phyloP scores from a whole-genome alignment of 2,797 vertebrate genomes.

The Anguilla megastoma region DNA sequence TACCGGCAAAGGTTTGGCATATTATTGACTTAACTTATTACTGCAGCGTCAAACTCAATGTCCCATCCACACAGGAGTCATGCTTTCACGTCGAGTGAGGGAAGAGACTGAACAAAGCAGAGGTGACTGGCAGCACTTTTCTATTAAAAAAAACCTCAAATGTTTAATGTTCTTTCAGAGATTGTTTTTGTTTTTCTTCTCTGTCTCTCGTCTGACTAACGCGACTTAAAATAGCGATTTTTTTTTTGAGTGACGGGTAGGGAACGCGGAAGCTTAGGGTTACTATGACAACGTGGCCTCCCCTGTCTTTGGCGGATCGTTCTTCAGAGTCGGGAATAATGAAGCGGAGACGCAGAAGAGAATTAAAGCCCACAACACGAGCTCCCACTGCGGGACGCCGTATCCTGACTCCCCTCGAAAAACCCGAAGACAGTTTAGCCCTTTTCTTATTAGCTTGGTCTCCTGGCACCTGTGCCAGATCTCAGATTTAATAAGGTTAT shows the following conservation, averaged over 20 bases:
- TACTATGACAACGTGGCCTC: constrained; percentile 38
- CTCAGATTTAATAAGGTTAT: constrained; percentile 44
- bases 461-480: constrained; percentile 41
- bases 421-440: constrained; percentile 33
- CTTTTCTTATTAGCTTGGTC: constrained; percentile 42
- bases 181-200: constrained; percentile 16
- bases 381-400: constrained; percentile 16
- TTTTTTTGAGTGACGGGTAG: constrained; percentile 29
- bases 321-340: constrained; percentile 35
- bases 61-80: background rate
- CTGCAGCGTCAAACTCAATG: background rate
- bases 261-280: constrained; percentile 29
- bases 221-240: constrained; percentile 30
- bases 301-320: constrained; percentile 23
- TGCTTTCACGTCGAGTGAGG: background rate
- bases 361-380: constrained; percentile 22
- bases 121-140: constrained; percentile 14
- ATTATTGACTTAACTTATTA: constrained; percentile 14
- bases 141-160: background rate
- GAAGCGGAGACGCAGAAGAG: constrained; percentile 31
- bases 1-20: background rate
- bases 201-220: constrained; percentile 17
- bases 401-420: constrained; percentile 27
- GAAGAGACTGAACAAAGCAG: background rate
- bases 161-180: constrained; percentile 24